These are phyloP conservation scores for Notolepis coatsorum DNA, from an alignment of 2,797 vertebrate genomes.

Conservation along the genomic window DNA sequence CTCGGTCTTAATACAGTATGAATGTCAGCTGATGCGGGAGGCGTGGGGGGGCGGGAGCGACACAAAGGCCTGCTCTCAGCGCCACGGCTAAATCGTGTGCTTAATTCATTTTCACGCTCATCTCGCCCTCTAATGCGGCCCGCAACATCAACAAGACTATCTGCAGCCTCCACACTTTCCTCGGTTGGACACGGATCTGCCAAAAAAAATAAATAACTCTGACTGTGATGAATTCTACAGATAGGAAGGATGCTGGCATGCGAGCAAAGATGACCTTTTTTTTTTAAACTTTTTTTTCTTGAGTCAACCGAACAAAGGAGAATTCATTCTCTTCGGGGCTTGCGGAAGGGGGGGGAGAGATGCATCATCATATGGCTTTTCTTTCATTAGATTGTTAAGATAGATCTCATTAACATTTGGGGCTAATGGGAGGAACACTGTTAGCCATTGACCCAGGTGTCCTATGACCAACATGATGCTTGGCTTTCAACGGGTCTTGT, in stretches of 20 bases:
- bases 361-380: slow-evolving; percentile 74
- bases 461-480: slow-evolving; percentile 81
- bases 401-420: slow-evolving; percentile 81
- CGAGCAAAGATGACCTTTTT: slow-evolving; percentile 39
- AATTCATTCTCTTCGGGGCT: slow-evolving; percentile 49
- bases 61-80: slow-evolving; percentile 57
- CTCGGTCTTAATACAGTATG: slow-evolving; percentile 45
- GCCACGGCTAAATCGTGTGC: slow-evolving; percentile 55
- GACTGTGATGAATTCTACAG: slow-evolving; percentile 49
- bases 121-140: slow-evolving; percentile 52
- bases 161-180: slow-evolving; percentile 40
- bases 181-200: slow-evolving; percentile 56
- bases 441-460: slow-evolving; percentile 76
- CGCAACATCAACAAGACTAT: slow-evolving; percentile 41
- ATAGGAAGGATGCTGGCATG: slow-evolving; percentile 30
- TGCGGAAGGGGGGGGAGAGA: slow-evolving; percentile 37
- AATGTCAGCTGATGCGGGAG: slow-evolving; percentile 64
- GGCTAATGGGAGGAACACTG: slow-evolving; percentile 80
- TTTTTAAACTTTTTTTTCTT: slow-evolving; percentile 47
- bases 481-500: slow-evolving; percentile 76
- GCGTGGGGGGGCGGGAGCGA: slow-evolving; percentile 21
- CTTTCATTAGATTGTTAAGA: slow-evolving; percentile 76
- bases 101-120: slow-evolving; percentile 67
- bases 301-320: slow-evolving; percentile 47
- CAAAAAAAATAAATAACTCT: slow-evolving; percentile 29